Base-by-base conservation (phyloP, 2,888 invertebrate species). In the Drosophila diplacantha region DNA sequence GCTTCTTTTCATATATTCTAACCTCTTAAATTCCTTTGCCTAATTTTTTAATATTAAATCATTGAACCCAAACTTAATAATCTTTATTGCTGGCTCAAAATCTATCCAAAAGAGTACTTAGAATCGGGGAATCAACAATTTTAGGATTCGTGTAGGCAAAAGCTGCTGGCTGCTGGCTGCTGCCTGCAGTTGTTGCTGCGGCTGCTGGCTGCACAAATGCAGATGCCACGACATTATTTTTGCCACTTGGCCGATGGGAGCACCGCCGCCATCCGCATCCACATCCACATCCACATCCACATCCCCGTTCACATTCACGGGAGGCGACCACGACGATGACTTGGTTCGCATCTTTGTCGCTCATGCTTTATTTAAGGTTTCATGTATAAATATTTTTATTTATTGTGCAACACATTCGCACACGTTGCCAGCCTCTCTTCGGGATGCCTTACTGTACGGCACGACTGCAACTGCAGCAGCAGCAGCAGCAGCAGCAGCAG, bases 391-490 rank as follows among this genome's bases (percentile, higher is more conserved):
- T 83, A 81, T 81, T 81, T 81, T 81, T 81, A 81, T 81, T 81
- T 83, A 81, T 81, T 81, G 83, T 83, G 81, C 83, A 81, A 81
- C 83, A 81, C 80, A 81, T 81, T 83, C 80, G 79, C 81, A 78
- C 78, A 82, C 79, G 77, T 82, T 81, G 77, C 74, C 41, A 61
- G 57, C 61, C 24, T 39, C 51, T 60, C 71, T 54, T 66, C 67
- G 74, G 77, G 74, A 74, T 74, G 78, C 58, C 58, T 35, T 37
- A 44, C 58, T 49, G 47, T 64, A 51, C 58, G 73, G 75, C 79
- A 75, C 75, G 72, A 81, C 67, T 51, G 65, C 58, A 57, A 66
- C 67, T 67, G 64, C 55, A 49, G 34, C 81, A 63, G 55, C 62
- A 44, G 46, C 55, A 49, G 34, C 81, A 63, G 55, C 62, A 44